Percentiles rank a stretch among this genome's conserved stretches.
phyloP scores from a whole-genome alignment of 1,140 invertebrate species.

The Brachionus koreanus region DNA sequence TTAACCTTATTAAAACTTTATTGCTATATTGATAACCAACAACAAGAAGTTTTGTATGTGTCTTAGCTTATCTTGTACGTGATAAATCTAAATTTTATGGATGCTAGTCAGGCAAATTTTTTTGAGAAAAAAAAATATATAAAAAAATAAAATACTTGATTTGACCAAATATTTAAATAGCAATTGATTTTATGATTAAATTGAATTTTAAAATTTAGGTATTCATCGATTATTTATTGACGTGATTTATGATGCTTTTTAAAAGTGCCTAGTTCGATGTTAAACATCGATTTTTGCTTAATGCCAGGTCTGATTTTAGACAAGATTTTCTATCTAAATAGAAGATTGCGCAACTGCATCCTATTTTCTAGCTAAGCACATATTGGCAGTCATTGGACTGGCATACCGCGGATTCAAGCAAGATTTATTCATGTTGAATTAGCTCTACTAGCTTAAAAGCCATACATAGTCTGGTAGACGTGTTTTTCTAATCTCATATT shows the following conservation, averaged over 20 bases:
- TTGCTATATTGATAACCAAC: conserved; percentile 19
- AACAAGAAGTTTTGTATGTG: conserved; percentile 1
- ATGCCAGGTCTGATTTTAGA: neutral
- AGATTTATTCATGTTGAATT: neutral
- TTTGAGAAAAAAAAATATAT: neutral
- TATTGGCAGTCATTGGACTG: neutral
- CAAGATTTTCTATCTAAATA: neutral
- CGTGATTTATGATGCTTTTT: conserved; percentile 7
- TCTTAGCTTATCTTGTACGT: conserved; percentile 26
- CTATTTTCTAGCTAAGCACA: neutral
- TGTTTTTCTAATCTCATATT: neutral
- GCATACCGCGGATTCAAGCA: neutral
- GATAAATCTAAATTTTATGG: conserved; percentile 34
- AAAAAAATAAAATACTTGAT: neutral
- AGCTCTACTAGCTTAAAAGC: neutral
- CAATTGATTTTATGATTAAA: conserved; percentile 13
- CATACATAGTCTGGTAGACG: neutral
- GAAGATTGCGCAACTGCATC: neutral
- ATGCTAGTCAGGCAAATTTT: conserved; percentile 3
- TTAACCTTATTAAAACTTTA: conserved; percentile 28
- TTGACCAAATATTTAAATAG: conserved; percentile 28
- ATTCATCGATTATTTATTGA: conserved; percentile 27
- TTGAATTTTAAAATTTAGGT: neutral
- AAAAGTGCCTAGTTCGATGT: neutral
- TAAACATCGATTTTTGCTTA: neutral